Evolutionary conservation across 2,888 invertebrate genomes (phyloP), one percentile per base, ranked within the genome.

Genomic region (Dysmachus trigonus): DNA sequence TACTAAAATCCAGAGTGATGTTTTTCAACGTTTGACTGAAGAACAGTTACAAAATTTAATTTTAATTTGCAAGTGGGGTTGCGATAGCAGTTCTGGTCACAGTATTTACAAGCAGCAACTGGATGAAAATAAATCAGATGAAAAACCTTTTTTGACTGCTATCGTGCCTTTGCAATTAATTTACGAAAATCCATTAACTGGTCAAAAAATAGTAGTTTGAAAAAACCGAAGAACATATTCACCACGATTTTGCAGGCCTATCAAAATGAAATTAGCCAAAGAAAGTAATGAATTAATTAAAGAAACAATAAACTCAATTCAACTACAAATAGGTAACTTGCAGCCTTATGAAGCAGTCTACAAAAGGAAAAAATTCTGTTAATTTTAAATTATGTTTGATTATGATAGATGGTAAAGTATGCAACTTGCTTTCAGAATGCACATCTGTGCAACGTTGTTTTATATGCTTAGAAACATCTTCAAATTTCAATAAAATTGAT

Each of bases 401-500:
- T 31, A 81, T 81, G 81, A 86, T 81, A 1, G 86, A 86, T 22
- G 81, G 81, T 1, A 86, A 81, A 35, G 81, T 86, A 18, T 86
- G 86, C 27, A 86, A 82, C 71, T 53, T 79, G 1, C 27, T 86
- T 18, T 79, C 79, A 2, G 62, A 71, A 33, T 79, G n/a, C 33
- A 22, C 82, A 33, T 86, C 73, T 82, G 47, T n/a, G 30, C 86
- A 86, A 86, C 76, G 76, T 18, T 86, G 86, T 53, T 82, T 38
- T 18, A 33, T 86, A 22, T 86, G 73, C 53, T 27, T 38, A 35
- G 22, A 47, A 15, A 83, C 83, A 13, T 73, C 83, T 33, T 74
- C 82, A 41, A 74, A 83, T 76, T 86, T 86, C 15, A 86, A 86
- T n/a, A 76, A 83, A 51, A 53, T 86, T n/a, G 53, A 82, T 27